phyloP scores from a whole-genome alignment of 2,888 invertebrate genomes.

The Heteromurus nitidus region DNA sequence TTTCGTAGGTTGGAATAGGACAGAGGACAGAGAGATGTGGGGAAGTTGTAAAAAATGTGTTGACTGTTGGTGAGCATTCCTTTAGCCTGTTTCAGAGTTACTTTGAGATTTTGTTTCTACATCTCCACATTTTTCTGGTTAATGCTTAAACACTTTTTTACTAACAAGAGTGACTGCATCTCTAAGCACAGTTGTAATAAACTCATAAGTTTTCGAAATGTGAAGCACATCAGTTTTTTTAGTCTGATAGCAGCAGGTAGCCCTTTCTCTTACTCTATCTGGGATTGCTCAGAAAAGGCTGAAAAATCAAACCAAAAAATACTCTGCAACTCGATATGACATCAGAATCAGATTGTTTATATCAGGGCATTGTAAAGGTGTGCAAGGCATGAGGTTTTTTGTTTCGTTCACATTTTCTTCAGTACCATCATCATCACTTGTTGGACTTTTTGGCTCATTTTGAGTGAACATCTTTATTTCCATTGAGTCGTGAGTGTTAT shows the following conservation, averaged over 20 bases:
- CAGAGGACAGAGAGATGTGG: too few species aligned
- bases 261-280: background rate
- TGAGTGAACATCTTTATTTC: constrained; percentile 19
- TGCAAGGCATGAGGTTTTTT: too few species aligned
- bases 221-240: background rate
- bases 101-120: background rate
- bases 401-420: too few species aligned
- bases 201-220: background rate
- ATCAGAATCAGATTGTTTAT: too few species aligned
- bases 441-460: background rate
- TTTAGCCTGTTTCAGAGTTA: too few species aligned
- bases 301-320: too few species aligned
- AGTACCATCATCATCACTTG: too few species aligned
- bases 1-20: background rate
- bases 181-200: background rate
- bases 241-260: constrained; percentile 17
- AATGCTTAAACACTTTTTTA: constrained; percentile 5
- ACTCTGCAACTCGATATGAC: too few species aligned
- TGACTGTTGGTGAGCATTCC: too few species aligned
- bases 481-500: background rate
- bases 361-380: too few species aligned
- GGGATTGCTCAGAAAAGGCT: background rate
- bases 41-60: too few species aligned
- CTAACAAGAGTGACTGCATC: constrained; percentile 6
- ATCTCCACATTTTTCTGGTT: background rate